These are phyloP conservation scores for Priocnemis perturbator DNA, from an alignment of 2,888 invertebrate genomes.

Conservation along the genomic window DNA sequence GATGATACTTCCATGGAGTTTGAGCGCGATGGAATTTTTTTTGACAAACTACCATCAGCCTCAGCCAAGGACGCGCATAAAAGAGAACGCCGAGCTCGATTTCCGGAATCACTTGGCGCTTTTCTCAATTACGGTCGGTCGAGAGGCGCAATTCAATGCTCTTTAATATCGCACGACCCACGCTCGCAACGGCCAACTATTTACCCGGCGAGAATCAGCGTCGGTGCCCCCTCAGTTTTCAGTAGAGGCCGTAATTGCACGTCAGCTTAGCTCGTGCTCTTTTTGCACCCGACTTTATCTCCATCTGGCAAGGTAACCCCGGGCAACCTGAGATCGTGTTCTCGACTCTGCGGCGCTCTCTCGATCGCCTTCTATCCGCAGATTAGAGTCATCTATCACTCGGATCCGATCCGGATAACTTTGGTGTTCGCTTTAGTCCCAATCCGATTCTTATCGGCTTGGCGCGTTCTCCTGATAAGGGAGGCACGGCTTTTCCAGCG, in stretches of 20 bases:
- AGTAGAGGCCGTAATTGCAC: background rate
- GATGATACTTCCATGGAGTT: too few relatives aligned
- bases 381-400: constrained; percentile 70
- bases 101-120: too few relatives aligned
- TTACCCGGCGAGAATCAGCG: too few relatives aligned
- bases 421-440: constrained; percentile 47
- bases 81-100: too few relatives aligned
- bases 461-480: constrained; percentile 38
- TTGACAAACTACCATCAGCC: too few relatives aligned
- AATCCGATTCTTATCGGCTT: constrained; percentile 61
- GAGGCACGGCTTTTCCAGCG: constrained; percentile 21
- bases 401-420: constrained; percentile 66
- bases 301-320: constrained; percentile 17
- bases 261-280: background rate
- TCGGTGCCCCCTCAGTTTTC: constrained; percentile 10
- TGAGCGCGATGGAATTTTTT: too few relatives aligned
- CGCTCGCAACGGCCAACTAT: too few relatives aligned
- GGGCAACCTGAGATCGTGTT: constrained; percentile 20
- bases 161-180: too few relatives aligned
- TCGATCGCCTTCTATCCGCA: constrained; percentile 42
- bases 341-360: constrained; percentile 29
- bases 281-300: constrained; percentile 5
- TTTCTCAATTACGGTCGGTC: too few relatives aligned
- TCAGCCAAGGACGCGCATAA: too few relatives aligned
- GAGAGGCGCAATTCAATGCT: too few relatives aligned